Base-by-base conservation (phyloP, 2,888 invertebrate species). In the Lepidocyrtoides sp. region DNA sequence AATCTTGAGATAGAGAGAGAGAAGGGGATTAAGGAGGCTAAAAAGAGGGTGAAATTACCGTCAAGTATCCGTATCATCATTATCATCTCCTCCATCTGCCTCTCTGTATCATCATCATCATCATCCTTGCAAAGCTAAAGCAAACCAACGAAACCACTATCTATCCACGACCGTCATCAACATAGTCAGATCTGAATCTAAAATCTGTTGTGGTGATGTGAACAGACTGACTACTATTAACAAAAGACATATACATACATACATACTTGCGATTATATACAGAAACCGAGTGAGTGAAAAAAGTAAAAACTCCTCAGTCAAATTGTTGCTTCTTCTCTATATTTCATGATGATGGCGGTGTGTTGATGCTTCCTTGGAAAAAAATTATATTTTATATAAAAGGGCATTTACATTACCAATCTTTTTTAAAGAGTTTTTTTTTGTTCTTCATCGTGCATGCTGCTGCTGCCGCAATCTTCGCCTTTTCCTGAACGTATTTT, bases 1-100 rank as follows among this genome's bases (percentile, higher is more conserved):
- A 44, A 41, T 17, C 44, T 75, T 20, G 20, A 66, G 29, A 12
- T 32, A 66, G 36, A 57, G 57, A 36, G 72, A 29, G 36, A 36
- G 36, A 44, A 14, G 83, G 20, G 89, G 89, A 89, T 83, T 83
- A 83, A 89, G 83, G 82, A 89, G 75, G 60, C 66, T 72, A 75
- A 75, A 83, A 83, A 51, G 89, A 89, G 84, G 84, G 83, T 89
- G 84, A 89, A 89, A 89, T 89, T 89, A 89, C 89, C 88, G 79
- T 88, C 88, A 88, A 88, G 81, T 63, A 81, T 81, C 81, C 81
- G 82, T 83, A 89, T 89, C 87, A 87, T 87, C 87, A 75, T 57
- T 57, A 75, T 36, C 41, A 54, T 81, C 79, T 77, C 17, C 77
- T 72, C 69, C 69, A 77, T 77, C 77, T 51, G 41, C 32, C 75